A percentile compares a stretch with the other conserved stretches of the same genome.
Evolutionary conservation across 2,113 vertebrate genomes (phyloP).

Genomic region (Aleadryas rufinucha): DNA sequence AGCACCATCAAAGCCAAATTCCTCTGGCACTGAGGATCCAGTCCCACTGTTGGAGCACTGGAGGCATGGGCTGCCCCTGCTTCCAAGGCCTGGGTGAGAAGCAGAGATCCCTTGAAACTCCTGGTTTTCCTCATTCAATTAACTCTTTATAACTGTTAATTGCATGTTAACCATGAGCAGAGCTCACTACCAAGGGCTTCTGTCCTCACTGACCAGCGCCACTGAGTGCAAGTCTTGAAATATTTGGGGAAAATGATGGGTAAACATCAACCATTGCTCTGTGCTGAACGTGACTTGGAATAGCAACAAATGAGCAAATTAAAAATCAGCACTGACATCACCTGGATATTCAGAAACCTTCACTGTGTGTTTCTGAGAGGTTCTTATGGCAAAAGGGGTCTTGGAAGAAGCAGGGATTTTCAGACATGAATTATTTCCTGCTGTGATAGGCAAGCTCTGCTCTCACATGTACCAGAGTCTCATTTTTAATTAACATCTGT

Average conservation of each 20-base stretch:
- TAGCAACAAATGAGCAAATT: background rate
- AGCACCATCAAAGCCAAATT: background rate
- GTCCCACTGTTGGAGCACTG: fast-evolving
- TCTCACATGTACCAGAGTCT: fast-evolving
- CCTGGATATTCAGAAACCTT: background rate
- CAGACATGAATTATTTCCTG: background rate
- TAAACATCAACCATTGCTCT: background rate
- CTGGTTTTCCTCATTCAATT: background rate
- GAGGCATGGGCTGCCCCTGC: background rate
- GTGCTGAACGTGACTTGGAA: background rate
- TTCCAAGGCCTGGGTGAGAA: background rate
- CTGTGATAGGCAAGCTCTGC: background rate
- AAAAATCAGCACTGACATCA: background rate
- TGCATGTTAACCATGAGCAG: background rate
- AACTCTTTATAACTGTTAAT: background rate
- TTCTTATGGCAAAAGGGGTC: background rate
- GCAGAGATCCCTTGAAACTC: background rate
- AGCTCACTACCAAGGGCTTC: fast-evolving
- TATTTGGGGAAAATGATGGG: background rate
- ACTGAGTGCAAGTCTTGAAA: background rate
- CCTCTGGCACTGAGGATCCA: background rate
- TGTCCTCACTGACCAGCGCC: background rate
- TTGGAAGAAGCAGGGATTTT: background rate
- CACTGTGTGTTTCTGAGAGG: background rate
- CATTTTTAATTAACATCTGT: background rate